Conservation (phyloP, 2,797 vertebrate genomes). For the Falco columbarius region DNA sequence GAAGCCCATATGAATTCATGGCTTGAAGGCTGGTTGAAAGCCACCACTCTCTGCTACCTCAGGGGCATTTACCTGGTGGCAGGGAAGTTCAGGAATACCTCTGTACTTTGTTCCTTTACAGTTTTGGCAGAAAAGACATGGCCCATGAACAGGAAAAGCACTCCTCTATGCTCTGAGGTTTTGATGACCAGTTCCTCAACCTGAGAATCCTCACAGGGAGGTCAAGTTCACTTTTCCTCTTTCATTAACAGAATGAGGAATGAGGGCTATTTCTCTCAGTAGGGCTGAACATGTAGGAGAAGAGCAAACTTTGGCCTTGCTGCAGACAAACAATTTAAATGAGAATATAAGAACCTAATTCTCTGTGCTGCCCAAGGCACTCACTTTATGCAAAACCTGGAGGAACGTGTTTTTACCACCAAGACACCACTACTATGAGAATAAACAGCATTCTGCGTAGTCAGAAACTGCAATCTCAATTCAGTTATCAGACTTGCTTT, state of each 20-base stretch:
- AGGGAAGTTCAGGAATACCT: background rate
- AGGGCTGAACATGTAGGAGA: background rate
- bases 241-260: background rate
- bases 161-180: background rate
- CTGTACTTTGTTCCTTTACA: background rate
- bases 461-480: background rate
- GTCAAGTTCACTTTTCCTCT: background rate
- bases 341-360: background rate
- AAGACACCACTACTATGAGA: background rate
- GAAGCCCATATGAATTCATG: background rate
- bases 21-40: background rate
- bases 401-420: background rate
- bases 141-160: background rate
- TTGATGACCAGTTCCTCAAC: background rate
- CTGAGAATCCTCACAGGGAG: background rate
- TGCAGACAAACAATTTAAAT: background rate
- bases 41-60: background rate
- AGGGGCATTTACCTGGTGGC: background rate
- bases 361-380: background rate
- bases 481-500: background rate
- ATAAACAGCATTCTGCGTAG: background rate
- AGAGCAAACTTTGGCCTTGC: background rate
- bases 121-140: background rate
- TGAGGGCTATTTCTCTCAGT: background rate
- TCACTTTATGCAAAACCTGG: background rate